Base-by-base conservation (phyloP, 2,888 invertebrate genomes). In the Agrenia bidenticulata region DNA sequence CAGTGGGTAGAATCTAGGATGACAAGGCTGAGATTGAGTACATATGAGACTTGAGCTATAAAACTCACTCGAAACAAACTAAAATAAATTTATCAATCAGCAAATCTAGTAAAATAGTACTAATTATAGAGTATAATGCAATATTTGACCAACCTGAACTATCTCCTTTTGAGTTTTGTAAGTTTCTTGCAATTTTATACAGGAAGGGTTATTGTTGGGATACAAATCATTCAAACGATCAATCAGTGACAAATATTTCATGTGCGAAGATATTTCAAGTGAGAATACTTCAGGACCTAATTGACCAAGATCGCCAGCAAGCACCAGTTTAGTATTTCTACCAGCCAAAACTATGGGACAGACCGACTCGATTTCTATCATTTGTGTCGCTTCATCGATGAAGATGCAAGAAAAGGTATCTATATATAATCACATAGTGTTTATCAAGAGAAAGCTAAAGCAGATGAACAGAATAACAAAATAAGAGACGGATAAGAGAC, bases 331-430 rank as follows among this genome's bases (percentile, higher is more conserved):
- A 0, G 91, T 91, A 11, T 83, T 82, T 55, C 84, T 84, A 67
- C 85, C 87, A 2, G 90, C 90, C 66, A 92, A 78, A 0, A 88
- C 86, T 59, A 92, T 78, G 0, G 92, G 90, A 81, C 89, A 88
- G n/a, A 92, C 85, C 0, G 89, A 88, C 79, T 92, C 92, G 79
- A 89, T 89, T 80, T 92, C 92, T 81, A 90, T 86, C 0, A 90
- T 89, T 79, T 92, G 91, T 0, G 91, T 91, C 0, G 92, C 91
- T 81, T 92, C 92, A 79, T 92, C 92, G 61, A 92, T 82, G 65
- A 92, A 83, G 69, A 92, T 89, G 80, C 92, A 92, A 0, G 89
- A 89, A 78, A 91, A 89, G 74, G 84, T 84, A 49, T 84, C 83
- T 84, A 69, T 1, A 76, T 11, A 24, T 23, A 53, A 49, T 19